Evolutionary conservation across 2,888 invertebrate genomes (phyloP).

Genomic region (Stenichneumon culpator): DNA sequence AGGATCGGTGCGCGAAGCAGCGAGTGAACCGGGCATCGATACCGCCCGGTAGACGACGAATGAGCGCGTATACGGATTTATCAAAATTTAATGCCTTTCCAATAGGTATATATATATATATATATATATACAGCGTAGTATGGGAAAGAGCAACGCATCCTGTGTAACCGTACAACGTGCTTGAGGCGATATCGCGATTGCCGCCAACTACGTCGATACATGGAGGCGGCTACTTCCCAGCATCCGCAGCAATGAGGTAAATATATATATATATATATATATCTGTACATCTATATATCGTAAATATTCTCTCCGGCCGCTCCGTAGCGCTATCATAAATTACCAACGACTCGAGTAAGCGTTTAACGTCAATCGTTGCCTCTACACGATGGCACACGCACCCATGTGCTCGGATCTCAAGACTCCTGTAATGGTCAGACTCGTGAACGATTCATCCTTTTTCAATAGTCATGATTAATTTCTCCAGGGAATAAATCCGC

Average conservation of each 20-base stretch:
- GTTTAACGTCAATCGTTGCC: constrained; percentile 29
- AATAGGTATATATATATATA: background rate
- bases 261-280: constrained; percentile 12
- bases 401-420: background rate
- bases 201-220: constrained; percentile 26
- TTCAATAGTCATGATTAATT: constrained; percentile 8
- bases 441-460: constrained; percentile 12
- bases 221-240: constrained; percentile 5
- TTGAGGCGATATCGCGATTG: constrained; percentile 21
- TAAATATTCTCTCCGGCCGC: constrained; percentile 7
- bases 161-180: constrained; percentile 24
- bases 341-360: constrained; percentile 12
- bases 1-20: constrained; percentile 47
- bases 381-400: background rate
- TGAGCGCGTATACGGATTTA: constrained; percentile 13
- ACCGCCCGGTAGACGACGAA: constrained; percentile 5
- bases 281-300: background rate
- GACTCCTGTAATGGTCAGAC: background rate
- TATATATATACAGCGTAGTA: background rate
- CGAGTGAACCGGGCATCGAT: constrained; percentile 23
- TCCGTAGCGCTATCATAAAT: constrained; percentile 10
- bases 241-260: constrained; percentile 46
- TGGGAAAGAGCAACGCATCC: background rate
- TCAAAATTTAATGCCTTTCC: constrained; percentile 32
- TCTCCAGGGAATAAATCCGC: background rate